Evolutionary conservation across 2,888 invertebrate species (phyloP), one percentile per base, ranked within the genome.

Genomic region (Mythimna impura): DNA sequence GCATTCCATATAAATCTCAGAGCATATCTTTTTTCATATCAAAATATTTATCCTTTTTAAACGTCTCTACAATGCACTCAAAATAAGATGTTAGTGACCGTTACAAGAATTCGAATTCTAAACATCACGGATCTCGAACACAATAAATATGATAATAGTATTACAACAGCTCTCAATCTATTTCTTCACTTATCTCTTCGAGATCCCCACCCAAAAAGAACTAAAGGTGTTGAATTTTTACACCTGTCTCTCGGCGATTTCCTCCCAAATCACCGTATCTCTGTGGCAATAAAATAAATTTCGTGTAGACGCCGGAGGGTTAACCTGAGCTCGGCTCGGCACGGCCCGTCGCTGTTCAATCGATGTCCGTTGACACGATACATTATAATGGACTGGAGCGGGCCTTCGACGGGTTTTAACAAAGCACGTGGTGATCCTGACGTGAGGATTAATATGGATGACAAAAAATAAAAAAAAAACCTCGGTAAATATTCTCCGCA

Each of bases 291-390:
- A 96, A 96, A 96, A 96, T 96, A 96, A 95, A 96, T 96, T 95
- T 94, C 91, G 90, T 94, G 93, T 94, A 92, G 94, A 94, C 95
- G 95, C 95, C 94, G 91, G 93, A 95, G 96, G 96, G 95, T 94
- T 93, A 94, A 89, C 91, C 89, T 91, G 91, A 89, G 89, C 89
- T 87, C 87, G 89, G 88, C 87, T 88, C 86, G 88, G 89, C 85
- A 89, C 89, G 88, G 92, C 91, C 92, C 93, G 94, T 94, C 96
- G 94, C 94, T 95, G 95, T 94, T 95, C 95, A 93, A 94, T 95
- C 95, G 94, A 93, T 95, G 95, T 95, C 92, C 95, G 95, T 94
- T 96, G 96, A 96, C 96, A 95, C 95, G 94, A 95, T 93, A 94
- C 95, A 94, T 95, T 96, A 96, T 94, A 95, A 95, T 94, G 95